Base-by-base conservation (phyloP, 2,888 invertebrate genomes). In the Charanyca ferruginea region DNA sequence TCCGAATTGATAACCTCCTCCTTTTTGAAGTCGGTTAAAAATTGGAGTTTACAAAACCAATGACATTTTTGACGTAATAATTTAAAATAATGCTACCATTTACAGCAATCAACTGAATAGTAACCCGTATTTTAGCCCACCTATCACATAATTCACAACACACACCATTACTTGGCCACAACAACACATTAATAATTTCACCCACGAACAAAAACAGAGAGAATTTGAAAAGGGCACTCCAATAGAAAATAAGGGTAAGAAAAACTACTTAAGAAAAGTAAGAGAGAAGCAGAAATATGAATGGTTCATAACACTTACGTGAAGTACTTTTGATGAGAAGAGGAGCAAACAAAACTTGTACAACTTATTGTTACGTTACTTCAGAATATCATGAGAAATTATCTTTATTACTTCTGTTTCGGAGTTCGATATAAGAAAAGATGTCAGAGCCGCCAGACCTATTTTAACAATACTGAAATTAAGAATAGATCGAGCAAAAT, bases 231-330 rank as follows among this genome's bases (percentile, higher is more conserved):
- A 51, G 32, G 45, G 60, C 79, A 58, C 52, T 73, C 47, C 41
- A 41, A 51, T 61, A 51, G 58, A 61, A 61, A 78, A 76, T 55
- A 64, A 65, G 54, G 35, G 47, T 51, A 78, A 55, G 63, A 51
- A 58, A 74, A 74, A 79, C 79, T 76, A 73, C 66, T 75, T 52
- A 23, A 8, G 22, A 54, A 70, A 74, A 69, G 55, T 64, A 79
- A 61, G 54, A 71, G 54, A 71, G 49, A 55, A 53, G 58, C 59
- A 66, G 28, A 79, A 64, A 71, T 77, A 77, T 79, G 76, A 77
- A 77, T 75, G 71, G 71, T 64, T 55, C 57, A 42, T 49, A 64
- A 61, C 71, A 71, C 77, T 79, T 71, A 61, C 13, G 49, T 55
- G 75, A 49, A 75, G 66, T 64, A 66, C 64, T 69, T 59, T n/a